Base-by-base conservation (phyloP, 2,888 invertebrate genomes). In the Notodonta dromedarius region DNA sequence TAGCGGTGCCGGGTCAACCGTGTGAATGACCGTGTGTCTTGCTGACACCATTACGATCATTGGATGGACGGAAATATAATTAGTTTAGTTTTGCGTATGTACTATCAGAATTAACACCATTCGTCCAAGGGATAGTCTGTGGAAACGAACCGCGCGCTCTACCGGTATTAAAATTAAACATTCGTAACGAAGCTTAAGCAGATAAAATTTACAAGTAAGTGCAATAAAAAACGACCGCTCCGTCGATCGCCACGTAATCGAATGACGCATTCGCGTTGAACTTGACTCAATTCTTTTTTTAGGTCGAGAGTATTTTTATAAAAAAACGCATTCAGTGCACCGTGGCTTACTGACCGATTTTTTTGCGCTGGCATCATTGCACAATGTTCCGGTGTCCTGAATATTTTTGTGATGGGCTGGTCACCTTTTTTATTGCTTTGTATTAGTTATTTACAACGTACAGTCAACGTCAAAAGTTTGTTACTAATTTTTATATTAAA, bases 221-320 rank as follows among this genome's bases (percentile, higher is more conserved):
- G n/a, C 46, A 46, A 46, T 42, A n/a, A 46, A 9, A 56, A 42
- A 32, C 16, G 16, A 7, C 16, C 50, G 50, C 7, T 50, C 50
- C 7, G 55, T 60, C 53, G 32, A 57, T 51, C 42, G 24, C 58
- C 51, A 71, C 74, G 71, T 76, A 67, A 72, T 61, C 62, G 65
- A 56, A 67, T 80, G 81, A 82, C 78, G 78, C 76, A 76, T 69
- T 77, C 73, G 76, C 78, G 71, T 68, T 82, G 89, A 90, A 89
- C 90, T 90, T 90, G 90, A 85, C 89, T 89, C 67, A 68, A 60
- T 80, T 80, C 63, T 81, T 76, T 82, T 86, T 86, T 83, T 79
- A 73, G 83, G 80, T 76, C 80, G 77, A 65, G 67, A 63, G 56
- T 68, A 65, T 68, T 56, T 69, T 67, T 73, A 71, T 67, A 75